Base-by-base conservation (phyloP, 2,797 vertebrate species). In the Gymnothorax javanicus region DNA sequence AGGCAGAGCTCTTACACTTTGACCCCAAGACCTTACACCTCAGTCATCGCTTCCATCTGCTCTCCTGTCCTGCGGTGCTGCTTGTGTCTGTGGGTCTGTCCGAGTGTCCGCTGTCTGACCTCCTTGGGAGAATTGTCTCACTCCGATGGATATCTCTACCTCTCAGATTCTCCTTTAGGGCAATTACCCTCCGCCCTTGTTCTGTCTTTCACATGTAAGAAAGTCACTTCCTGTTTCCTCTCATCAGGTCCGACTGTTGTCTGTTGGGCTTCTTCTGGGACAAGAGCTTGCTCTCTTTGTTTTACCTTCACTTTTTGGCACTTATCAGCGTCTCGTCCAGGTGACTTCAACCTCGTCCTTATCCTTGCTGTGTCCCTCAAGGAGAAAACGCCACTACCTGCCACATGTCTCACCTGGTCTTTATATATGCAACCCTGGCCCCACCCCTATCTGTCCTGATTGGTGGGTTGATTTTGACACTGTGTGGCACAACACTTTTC, bases 341-440 rank as follows among this genome's bases (percentile, higher is more conserved):
- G 13, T 7, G 57, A 87, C 75, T 25, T 23, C 2, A 56, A 83
- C 88, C 92, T 94, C 95, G 92, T 89, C 93, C 93, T 95, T 95
- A 92, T 43, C 33, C 33, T 43, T 88, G 91, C 90, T 93, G 90
- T 94, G 94, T 94, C 84, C 92, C 93, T 75, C 88, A 87, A 85
- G n/a, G 86, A 60, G 84, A 23, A 59, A 87, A 57, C 27, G 60
- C 56, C 83, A 85, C 87, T 64, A 64, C 62, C 92, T 94, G 93
- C 94, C 95, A 95, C 93, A 92, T 95, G 94, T 93, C 91, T 90
- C 92, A 94, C 95, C 93, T 94, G 94, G 94, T 95, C 95, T 96
- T 43, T 43, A 96, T 96, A 91, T 94, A 89, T 88, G 89, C 93
- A 89, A 87, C 87, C 87, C 87, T 89, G 91, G 94, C 90, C 92